Conservation (phyloP, 2,888 invertebrate genomes). For the Eledona agricola region DNA sequence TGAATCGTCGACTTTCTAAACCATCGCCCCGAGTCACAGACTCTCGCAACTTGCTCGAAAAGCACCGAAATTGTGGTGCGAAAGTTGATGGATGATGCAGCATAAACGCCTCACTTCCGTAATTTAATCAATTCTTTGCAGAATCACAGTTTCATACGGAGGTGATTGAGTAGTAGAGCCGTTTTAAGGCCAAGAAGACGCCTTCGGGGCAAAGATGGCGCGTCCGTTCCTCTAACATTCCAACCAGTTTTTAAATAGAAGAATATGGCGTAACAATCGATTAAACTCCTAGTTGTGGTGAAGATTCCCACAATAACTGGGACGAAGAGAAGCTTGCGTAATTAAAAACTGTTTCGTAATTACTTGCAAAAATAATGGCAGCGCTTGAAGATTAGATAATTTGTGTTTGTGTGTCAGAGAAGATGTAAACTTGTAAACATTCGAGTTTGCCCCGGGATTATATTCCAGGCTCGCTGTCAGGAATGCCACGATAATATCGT, state of each 20-base stretch:
- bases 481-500: conserved; percentile 1
- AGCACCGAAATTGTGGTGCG: conserved; percentile 7
- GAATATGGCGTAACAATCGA: conserved; percentile 30
- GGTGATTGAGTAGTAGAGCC: conserved; percentile 26
- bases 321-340: conserved; percentile 17
- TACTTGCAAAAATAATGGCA: not conserved
- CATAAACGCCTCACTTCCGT: too few species aligned
- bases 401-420: conserved; percentile 3
- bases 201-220: conserved; percentile 17
- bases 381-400: not conserved
- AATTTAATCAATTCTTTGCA: conserved; percentile 1
- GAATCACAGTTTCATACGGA: too few species aligned
- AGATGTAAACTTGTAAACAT: too few species aligned
- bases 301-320: conserved; percentile 22
- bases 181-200: conserved; percentile 25
- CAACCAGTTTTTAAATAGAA: conserved; percentile 27
- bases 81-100: conserved; percentile 5
- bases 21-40: conserved; percentile 4
- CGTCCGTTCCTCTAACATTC: conserved; percentile 26
- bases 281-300: conserved; percentile 15
- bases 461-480: too few species aligned
- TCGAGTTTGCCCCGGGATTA: too few species aligned
- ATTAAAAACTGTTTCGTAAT: conserved; percentile 9
- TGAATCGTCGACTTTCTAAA: conserved; percentile 18
- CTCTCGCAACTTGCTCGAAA: conserved; percentile 8